Conservation (phyloP, 1,140 invertebrate genomes). For the Drosophila elegans region DNA sequence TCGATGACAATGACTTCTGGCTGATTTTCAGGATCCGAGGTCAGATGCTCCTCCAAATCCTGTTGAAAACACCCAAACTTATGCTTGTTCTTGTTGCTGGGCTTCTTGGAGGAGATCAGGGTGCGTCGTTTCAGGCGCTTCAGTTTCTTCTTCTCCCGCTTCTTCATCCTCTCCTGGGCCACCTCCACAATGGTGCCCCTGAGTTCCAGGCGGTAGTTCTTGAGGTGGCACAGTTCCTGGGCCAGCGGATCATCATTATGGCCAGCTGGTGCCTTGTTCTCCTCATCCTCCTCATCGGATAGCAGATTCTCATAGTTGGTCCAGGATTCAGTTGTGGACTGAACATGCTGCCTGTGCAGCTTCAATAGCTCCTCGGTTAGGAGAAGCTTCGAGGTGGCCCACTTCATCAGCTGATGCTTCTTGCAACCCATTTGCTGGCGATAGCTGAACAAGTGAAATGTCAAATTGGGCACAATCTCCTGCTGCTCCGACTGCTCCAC, state of each 20-base stretch:
- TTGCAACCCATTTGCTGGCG: slow-evolving; percentile 63
- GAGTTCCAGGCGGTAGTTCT: slow-evolving; percentile 49
- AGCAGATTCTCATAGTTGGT: slow-evolving; percentile 35
- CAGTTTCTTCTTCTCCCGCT: slow-evolving; percentile 55
- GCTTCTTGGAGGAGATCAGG: slow-evolving; percentile 70
- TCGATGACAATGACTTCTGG: slow-evolving; percentile 42
- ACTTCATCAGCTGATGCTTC: slow-evolving; percentile 64
- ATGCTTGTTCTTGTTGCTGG: slow-evolving; percentile 66
- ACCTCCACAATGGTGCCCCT: slow-evolving; percentile 56
- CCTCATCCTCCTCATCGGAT: slow-evolving; percentile 57
- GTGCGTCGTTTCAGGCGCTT: slow-evolving; percentile 69
- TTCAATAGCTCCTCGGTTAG: slow-evolving; percentile 74
- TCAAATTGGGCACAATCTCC: slow-evolving; percentile 23
- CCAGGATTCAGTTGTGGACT: slow-evolving; percentile 33
- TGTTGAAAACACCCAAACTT: slow-evolving; percentile 1
- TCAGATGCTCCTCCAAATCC: slow-evolving; percentile 4
- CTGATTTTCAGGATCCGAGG: neutral
- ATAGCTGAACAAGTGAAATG: slow-evolving; percentile 61
- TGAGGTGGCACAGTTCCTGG: slow-evolving; percentile 36
- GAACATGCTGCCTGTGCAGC: slow-evolving; percentile 9
- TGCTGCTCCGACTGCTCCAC: slow-evolving; percentile 1
- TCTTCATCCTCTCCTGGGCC: slow-evolving; percentile 61
- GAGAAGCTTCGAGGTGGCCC: slow-evolving; percentile 66
- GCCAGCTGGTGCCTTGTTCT: slow-evolving; percentile 28
- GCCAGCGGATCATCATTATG: slow-evolving; percentile 4